These are phyloP conservation scores for Piscicola geometra DNA, from an alignment of 2,888 invertebrate species.

Conservation along the genomic window DNA sequence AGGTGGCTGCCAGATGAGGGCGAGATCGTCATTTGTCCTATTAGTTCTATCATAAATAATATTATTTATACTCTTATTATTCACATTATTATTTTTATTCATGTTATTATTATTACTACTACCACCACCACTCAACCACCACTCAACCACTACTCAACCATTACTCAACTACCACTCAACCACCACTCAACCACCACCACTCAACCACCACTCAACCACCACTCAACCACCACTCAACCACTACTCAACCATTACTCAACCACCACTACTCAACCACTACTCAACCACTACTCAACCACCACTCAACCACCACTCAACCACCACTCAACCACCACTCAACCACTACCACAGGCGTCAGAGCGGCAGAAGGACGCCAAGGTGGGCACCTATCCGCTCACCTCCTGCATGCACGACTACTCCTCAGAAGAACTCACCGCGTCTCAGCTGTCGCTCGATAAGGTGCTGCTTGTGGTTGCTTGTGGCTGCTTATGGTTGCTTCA, in stretches of 20 bases:
- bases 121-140: conserved; percentile 1
- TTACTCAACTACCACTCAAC: too few species aligned
- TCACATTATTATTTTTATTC: background rate
- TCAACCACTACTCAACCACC: background rate
- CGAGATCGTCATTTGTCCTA: background rate
- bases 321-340: too few species aligned
- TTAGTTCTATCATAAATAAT: conserved; percentile 7
- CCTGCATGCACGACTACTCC: conserved; percentile 18
- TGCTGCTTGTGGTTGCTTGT: background rate
- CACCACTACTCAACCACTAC: conserved; percentile 3
- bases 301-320: too few species aligned
- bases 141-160: background rate
- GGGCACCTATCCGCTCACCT: conserved; percentile 23
- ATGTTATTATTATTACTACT: background rate
- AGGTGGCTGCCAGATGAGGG: background rate
- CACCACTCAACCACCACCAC: background rate
- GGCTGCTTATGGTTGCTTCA: background rate
- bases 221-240: too few species aligned
- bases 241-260: background rate
- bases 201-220: too few species aligned
- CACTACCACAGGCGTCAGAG: background rate
- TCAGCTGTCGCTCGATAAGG: conserved; percentile 28
- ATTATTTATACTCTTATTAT: background rate
- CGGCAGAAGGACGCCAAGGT: background rate
- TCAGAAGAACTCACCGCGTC: conserved; percentile 24